These are phyloP conservation scores for Myiotriccus ornatus DNA, from an alignment of 2,797 vertebrate genomes.

Conservation along the genomic window DNA sequence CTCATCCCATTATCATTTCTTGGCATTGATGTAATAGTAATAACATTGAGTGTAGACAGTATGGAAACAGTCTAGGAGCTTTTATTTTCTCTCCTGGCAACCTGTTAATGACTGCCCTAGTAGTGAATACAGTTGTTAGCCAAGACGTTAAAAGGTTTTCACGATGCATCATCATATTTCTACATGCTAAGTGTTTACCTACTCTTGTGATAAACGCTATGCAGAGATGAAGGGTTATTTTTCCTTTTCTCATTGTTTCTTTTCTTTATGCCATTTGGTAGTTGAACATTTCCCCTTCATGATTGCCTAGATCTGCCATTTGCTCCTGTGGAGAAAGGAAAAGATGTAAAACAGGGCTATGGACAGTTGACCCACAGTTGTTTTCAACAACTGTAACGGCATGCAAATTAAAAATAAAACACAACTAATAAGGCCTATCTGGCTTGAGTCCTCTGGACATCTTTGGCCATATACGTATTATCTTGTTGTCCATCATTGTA, in stretches of 20 bases:
- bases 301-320: not conserved
- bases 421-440: not conserved
- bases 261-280: not conserved
- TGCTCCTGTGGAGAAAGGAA: not conserved
- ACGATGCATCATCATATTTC: not conserved
- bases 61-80: not conserved
- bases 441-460: not conserved
- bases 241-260: not conserved
- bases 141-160: constrained; percentile 29
- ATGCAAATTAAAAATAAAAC: not conserved
- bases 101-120: constrained; percentile 41
- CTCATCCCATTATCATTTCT: not conserved
- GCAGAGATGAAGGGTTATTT: not conserved
- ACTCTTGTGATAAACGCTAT: not conserved
- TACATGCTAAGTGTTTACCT: not conserved
- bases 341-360: not conserved
- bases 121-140: not conserved
- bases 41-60: not conserved
- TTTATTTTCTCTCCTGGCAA: constrained; percentile 40
- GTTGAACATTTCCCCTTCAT: not conserved
- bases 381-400: not conserved
- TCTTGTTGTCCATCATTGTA: not conserved
- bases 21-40: not conserved
- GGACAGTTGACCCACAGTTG: not conserved
- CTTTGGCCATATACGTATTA: not conserved